phyloP scores from a whole-genome alignment of 2,888 invertebrate species.

The Drosophila anomalata region DNA sequence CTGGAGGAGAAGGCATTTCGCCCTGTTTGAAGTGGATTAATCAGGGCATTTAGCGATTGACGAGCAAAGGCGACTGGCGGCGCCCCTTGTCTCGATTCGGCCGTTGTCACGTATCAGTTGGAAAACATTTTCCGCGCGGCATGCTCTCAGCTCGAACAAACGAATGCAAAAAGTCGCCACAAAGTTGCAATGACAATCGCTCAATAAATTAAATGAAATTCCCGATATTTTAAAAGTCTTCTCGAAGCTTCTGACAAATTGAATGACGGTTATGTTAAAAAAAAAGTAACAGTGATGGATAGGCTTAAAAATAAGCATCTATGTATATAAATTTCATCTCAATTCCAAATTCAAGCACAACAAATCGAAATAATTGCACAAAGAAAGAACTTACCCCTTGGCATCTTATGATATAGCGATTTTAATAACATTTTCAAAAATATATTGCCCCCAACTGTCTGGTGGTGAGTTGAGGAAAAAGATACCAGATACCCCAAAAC shows the following conservation, averaged over 20 bases:
- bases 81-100: slow-evolving; percentile 12
- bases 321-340: background rate
- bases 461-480: slow-evolving; percentile 39
- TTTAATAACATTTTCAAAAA: slow-evolving; percentile 69
- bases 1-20: background rate
- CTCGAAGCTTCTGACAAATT: background rate
- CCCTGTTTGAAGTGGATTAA: slow-evolving; percentile 68
- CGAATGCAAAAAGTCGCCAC: slow-evolving; percentile 20
- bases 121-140: slow-evolving; percentile 16
- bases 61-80: slow-evolving; percentile 35
- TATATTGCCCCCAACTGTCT: slow-evolving; percentile 56
- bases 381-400: slow-evolving; percentile 15
- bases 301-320: background rate
- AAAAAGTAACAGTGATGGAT: background rate
- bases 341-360: slow-evolving; percentile 36
- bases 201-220: slow-evolving; percentile 45
- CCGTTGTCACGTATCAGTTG: slow-evolving; percentile 57
- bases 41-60: slow-evolving; percentile 55
- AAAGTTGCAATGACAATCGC: slow-evolving; percentile 24
- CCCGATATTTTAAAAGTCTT: background rate
- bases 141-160: slow-evolving; percentile 12
- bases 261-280: background rate
- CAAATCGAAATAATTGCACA: slow-evolving; percentile 65
- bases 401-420: slow-evolving; percentile 63
- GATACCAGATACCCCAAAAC: slow-evolving; percentile 20